A percentile compares a stretch with the other conserved stretches of the same genome.
Evolutionary conservation across 2,888 invertebrate species (phyloP).

Genomic region (Thymelicus lineola): DNA sequence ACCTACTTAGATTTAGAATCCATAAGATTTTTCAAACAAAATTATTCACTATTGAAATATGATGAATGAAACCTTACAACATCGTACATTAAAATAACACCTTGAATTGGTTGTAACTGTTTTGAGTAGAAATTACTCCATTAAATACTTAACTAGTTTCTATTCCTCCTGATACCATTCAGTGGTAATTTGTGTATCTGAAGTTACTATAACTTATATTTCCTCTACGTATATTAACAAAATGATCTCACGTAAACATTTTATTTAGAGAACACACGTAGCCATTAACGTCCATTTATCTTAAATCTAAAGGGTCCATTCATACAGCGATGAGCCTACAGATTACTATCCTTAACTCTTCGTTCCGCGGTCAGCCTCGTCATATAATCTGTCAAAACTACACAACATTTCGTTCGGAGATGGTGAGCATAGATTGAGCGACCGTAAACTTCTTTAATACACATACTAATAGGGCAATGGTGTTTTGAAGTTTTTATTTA

Average conservation of each 20-base stretch:
- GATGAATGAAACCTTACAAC: no score
- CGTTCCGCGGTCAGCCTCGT: conserved; percentile 52
- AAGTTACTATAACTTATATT: not conserved
- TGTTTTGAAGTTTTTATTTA: not conserved
- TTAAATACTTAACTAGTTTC: no score
- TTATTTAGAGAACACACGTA: conserved; percentile 44
- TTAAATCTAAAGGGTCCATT: conserved; percentile 55
- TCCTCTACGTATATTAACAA: conserved; percentile 12
- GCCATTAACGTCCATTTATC: conserved; percentile 58
- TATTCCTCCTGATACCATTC: no score
- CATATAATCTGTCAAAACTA: conserved; percentile 54
- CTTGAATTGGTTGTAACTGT: no score
- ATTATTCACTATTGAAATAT: no score
- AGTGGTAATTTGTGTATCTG: not conserved
- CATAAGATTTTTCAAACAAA: no score
- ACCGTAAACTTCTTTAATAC: conserved; percentile 29
- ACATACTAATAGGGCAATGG: conserved; percentile 13
- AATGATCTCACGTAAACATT: conserved; percentile 49
- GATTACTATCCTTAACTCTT: conserved; percentile 55
- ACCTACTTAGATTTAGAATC: no score
- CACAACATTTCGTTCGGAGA: conserved; percentile 49
- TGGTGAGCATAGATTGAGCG: conserved; percentile 12
- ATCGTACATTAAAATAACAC: no score
- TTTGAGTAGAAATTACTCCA: no score
- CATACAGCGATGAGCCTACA: conserved; percentile 52